Evolutionary conservation across 2,113 vertebrate genomes (phyloP).

Genomic region (Cavia aperea): DNA sequence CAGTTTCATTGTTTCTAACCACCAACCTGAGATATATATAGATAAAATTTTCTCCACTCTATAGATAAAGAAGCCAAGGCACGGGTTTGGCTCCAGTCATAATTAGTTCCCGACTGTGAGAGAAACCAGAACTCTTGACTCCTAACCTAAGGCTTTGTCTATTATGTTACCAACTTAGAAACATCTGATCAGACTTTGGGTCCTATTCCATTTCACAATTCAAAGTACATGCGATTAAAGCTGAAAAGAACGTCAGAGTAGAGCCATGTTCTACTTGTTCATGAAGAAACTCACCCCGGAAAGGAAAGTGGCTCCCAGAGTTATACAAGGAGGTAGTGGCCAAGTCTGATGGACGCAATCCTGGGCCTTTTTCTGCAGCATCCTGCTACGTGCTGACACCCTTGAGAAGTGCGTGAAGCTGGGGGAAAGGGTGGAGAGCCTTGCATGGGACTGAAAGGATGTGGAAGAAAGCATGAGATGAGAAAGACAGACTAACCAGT

Average conservation of each 20-base stretch:
- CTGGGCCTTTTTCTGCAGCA: background rate
- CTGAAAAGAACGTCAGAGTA: background rate
- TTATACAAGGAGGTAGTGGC: too few species aligned
- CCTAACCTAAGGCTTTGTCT: background rate
- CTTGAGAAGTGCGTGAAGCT: background rate
- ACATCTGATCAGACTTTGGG: background rate
- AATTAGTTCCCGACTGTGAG: background rate
- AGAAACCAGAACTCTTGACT: background rate
- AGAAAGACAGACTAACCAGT: background rate
- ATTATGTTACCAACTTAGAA: background rate
- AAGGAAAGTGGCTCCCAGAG: background rate
- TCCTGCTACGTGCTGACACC: fast-evolving
- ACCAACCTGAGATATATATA: background rate
- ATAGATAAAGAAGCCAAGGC: background rate
- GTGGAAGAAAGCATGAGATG: background rate
- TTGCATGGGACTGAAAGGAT: background rate
- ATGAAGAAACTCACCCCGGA: background rate
- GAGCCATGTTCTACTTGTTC: background rate
- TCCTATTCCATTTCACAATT: background rate
- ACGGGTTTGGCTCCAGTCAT: background rate
- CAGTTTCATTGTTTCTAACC: background rate
- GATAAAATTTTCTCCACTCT: background rate
- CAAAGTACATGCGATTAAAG: background rate
- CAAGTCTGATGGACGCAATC: too few species aligned
- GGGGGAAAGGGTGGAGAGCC: background rate